Base-by-base conservation (phyloP, 1,140 invertebrate genomes). In the Megathymus violae region DNA sequence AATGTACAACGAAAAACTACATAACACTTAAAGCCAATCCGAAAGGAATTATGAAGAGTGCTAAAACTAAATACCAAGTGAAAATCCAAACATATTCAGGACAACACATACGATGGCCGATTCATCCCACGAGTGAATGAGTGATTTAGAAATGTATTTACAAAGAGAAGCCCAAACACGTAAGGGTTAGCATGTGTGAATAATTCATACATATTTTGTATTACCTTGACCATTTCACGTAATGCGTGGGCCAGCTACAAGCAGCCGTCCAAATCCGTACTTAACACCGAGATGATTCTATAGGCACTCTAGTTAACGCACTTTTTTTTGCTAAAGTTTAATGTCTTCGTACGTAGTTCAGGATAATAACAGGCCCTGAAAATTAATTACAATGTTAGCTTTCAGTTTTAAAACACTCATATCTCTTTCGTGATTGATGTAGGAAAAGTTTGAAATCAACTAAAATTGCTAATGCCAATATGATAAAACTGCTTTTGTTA, bases 201-300 rank as follows among this genome's bases (percentile, higher is more conserved):
- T 88, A 80, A 85, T 86, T 88, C 83, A 87, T 85, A 88, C 66
- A 82, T 71, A 78, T 80, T 78, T 78, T 77, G 67, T 56, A 84
- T 90, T 90, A 90, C 88, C 88, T 90, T 90, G 85, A 90, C 85
- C 85, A 88, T 90, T 88, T 88, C 85, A 90, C 83, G 82, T 69
- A 82, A 82, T 82, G 77, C 72, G 76, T 76, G 73, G 59, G 80
- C 76, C 76, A 66, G 77, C 78, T 65, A 71, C 75, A 71, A 71
- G 76, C 64, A 75, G 69, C 69, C 72, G 71, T 71, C 73, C 78
- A 75, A 74, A 72, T 74, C 76, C 74, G 51, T 72, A 75, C 68
- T 78, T 77, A 65, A 81, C 77, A 77, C 77, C 76, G 62, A 78
- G 68, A 36, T 67, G 66, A 67, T 76, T 76, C 73, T 77, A 78